Evolutionary conservation across 2,113 vertebrate genomes (phyloP).

Genomic region (Pangasianodon gigas): DNA sequence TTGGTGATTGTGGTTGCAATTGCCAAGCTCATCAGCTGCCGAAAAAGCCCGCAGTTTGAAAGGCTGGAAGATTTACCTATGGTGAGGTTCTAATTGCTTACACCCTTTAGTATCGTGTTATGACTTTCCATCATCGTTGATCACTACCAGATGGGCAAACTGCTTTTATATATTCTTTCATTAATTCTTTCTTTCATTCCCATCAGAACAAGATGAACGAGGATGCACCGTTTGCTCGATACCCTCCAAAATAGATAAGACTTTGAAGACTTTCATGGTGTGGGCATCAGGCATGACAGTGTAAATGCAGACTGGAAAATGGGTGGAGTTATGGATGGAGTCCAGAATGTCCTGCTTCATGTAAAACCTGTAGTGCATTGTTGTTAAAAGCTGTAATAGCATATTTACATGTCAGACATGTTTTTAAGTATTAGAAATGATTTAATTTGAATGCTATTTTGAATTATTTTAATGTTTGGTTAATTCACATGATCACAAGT

Average conservation of each 20-base stretch:
- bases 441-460: not conserved
- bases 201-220: slow-evolving; percentile 45
- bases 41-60: slow-evolving; percentile 33
- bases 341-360: not conserved
- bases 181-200: not conserved
- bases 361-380: not conserved
- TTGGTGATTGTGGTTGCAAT: slow-evolving; percentile 33
- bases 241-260: slow-evolving; percentile 37
- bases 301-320: not conserved
- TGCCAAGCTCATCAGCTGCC: slow-evolving; percentile 26
- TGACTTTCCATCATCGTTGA: not conserved
- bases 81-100: slow-evolving; percentile 36
- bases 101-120: not conserved
- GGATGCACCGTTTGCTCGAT: slow-evolving; percentile 44
- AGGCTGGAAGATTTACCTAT: slow-evolving; percentile 49
- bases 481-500: not conserved
- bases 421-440: not conserved
- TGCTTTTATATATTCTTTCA: not conserved
- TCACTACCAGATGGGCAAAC: not conserved
- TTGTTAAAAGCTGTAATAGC: not conserved
- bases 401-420: not conserved
- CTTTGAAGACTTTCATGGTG: not conserved
- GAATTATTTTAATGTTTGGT: not conserved
- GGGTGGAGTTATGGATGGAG: not conserved
- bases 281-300: not conserved